Percentiles rank a stretch among this genome's conserved stretches.
phyloP scores from a whole-genome alignment of 2,888 invertebrate species.

The Pheosia gnoma region DNA sequence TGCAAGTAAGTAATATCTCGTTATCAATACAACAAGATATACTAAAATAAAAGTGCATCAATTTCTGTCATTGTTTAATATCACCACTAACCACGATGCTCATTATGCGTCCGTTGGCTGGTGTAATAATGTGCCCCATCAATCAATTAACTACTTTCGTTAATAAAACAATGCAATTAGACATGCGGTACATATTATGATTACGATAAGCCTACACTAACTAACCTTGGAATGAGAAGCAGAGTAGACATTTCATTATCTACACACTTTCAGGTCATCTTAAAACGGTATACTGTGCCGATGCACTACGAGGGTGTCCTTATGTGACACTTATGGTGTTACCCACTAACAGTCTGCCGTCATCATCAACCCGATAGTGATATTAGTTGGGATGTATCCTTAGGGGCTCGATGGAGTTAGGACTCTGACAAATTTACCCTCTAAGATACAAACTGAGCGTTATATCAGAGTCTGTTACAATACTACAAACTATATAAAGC shows the following conservation, averaged over 20 bases:
- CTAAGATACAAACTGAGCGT: too few species aligned
- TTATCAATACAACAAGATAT: too few species aligned
- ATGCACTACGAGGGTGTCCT: not conserved
- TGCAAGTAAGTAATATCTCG: too few species aligned
- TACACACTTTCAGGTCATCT: not conserved
- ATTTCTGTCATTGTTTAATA: not conserved
- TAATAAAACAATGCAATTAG: not conserved
- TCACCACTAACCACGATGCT: not conserved
- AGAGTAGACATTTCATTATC: not conserved
- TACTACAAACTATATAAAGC: not conserved
- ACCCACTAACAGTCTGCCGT: not conserved
- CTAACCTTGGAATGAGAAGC: too few species aligned
- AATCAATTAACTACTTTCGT: not conserved
- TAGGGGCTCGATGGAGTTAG: too few species aligned
- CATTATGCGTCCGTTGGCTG: not conserved
- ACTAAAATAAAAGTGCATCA: not conserved
- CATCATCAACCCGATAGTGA: not conserved
- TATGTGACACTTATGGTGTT: not conserved
- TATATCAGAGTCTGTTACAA: not conserved
- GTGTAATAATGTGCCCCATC: not conserved
- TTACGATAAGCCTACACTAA: not conserved
- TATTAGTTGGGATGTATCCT: too few species aligned
- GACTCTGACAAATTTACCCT: too few species aligned
- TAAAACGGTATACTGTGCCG: not conserved
- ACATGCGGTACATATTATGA: not conserved